phyloP scores from a whole-genome alignment of 2,113 vertebrate species.

The Neotragus pygmaeus region DNA sequence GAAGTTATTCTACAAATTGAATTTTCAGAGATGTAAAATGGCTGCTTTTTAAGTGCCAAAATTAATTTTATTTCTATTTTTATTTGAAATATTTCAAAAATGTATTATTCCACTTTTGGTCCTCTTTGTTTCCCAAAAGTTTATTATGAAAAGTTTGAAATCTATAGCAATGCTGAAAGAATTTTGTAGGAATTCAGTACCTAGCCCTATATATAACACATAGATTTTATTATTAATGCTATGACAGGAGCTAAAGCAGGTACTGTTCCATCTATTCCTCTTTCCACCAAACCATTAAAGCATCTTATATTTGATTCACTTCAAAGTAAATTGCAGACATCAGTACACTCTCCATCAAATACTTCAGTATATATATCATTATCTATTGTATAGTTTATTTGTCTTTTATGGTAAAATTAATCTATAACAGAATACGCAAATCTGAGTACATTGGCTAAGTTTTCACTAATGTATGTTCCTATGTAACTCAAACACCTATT shows the following conservation, averaged over 20 bases:
- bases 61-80: conserved; percentile 7
- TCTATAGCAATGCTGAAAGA: not conserved
- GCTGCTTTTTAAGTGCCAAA: not conserved
- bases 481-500: not conserved
- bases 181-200: not conserved
- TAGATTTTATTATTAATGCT: not conserved
- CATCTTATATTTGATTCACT: not conserved
- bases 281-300: not conserved
- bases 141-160: not conserved
- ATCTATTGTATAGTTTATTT: not conserved
- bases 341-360: not conserved
- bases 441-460: not conserved
- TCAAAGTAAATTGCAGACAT: not conserved
- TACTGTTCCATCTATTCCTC: not conserved
- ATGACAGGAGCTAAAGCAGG: not conserved
- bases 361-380: not conserved
- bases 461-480: not conserved
- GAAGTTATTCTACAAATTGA: not conserved
- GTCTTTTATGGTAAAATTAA: not conserved
- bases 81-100: not conserved
- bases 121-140: not conserved
- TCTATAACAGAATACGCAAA: not conserved
- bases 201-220: too few relatives aligned
- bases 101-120: not conserved
- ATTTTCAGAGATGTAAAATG: not conserved